Base-by-base conservation (phyloP, 2,888 invertebrate species). In the Blera fallax region DNA sequence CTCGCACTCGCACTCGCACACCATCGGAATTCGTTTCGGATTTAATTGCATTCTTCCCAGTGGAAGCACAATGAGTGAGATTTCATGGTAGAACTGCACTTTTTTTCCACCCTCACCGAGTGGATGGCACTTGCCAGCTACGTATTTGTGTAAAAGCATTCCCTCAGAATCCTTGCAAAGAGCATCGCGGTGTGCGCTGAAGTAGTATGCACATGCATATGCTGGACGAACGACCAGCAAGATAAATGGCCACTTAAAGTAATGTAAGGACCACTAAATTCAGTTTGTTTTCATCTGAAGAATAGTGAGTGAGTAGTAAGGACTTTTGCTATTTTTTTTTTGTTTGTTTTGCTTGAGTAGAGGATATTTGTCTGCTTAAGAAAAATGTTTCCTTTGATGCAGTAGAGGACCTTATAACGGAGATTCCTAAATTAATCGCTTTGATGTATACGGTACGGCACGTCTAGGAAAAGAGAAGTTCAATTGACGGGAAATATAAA, bases 241-340 rank as follows among this genome's bases (percentile, higher is more conserved):
- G 74, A 84, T 74, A 80, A 80, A 80, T 84, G 74, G 74, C 52
- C 84, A 84, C 74, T 80, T 79, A 70, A 74, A 70, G 56, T 64
- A 74, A 74, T 69, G 78, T 56, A 74, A 79, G 62, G 74, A 62
- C 72, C 67, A 62, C 72, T 77, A 64, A 77, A 81, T 70, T 72
- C 56, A 77, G 70, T 82, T 82, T 77, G 43, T 77, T 82, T 70
- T 58, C 67, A 27, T 56, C 56, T 16, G 24, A 24, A 43, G 40
- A 65, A 29, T 34, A 76, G 4, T 52, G 34, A 56, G 54, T 27
- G 24, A 69, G 52, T 27, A 27, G 21, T 40, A 40, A 40, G 40
- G 14, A 18, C 3, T 8, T 40, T 60, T 81, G 10, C 43, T 10
- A 18, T n/a, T 40, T 56, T 32, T 56, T 8, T 32, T 56, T 8